phyloP scores from a whole-genome alignment of 2,888 invertebrate genomes.

The Protonemura montana region DNA sequence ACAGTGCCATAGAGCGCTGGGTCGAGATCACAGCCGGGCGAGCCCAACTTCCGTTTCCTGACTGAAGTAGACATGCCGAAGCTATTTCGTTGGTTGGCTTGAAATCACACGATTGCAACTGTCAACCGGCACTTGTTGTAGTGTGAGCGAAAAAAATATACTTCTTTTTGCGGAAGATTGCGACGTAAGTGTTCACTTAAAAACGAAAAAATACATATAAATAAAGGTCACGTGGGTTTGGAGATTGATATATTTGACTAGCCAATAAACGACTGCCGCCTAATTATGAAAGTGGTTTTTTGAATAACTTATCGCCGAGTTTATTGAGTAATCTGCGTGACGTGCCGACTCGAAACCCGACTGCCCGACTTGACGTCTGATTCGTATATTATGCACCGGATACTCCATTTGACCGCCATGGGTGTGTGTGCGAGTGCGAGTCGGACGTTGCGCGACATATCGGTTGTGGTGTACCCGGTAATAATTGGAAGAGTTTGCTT shows the following conservation, averaged over 20 bases:
- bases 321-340: neutral
- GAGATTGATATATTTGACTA: neutral
- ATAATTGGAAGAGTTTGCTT: too few species aligned
- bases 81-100: too few species aligned
- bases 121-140: too few species aligned
- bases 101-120: too few species aligned
- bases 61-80: too few species aligned
- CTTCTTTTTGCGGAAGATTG: neutral
- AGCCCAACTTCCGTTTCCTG: too few species aligned
- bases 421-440: too few species aligned
- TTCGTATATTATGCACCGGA: neutral
- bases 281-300: neutral
- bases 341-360: neutral
- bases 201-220: neutral
- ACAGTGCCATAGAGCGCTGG: too few species aligned
- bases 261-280: neutral
- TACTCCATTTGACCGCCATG: too few species aligned
- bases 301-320: neutral
- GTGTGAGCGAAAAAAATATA: neutral
- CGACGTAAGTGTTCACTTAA: neutral
- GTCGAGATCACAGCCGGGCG: too few species aligned
- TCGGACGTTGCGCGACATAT: too few species aligned
- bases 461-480: too few species aligned
- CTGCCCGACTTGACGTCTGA: neutral
- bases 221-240: neutral